Evolutionary conservation across 2,888 invertebrate genomes (phyloP).

Genomic region (Syrista parreyssii): DNA sequence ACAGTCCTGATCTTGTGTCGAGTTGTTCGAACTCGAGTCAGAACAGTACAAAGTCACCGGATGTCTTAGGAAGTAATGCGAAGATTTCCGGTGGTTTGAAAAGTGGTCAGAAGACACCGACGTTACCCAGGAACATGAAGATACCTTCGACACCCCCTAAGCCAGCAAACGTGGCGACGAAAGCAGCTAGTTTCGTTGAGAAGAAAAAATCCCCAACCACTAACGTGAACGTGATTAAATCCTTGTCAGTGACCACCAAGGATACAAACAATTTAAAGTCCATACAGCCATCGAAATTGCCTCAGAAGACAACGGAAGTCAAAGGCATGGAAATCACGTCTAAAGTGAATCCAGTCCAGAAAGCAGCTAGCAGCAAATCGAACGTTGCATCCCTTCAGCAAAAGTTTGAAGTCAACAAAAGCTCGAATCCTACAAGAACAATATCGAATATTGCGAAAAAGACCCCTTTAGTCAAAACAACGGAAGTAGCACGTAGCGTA

Average conservation of each 20-base stretch:
- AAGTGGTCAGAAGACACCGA: slow-evolving; percentile 54
- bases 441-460: slow-evolving; percentile 37
- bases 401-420: slow-evolving; percentile 76
- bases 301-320: slow-evolving; percentile 22
- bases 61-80: slow-evolving; percentile 51
- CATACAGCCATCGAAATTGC: slow-evolving; percentile 17
- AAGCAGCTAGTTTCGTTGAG: slow-evolving; percentile 63
- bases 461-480: slow-evolving; percentile 33
- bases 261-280: slow-evolving; percentile 14
- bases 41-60: slow-evolving; percentile 65
- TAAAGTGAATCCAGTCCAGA: slow-evolving; percentile 40
- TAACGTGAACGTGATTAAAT: slow-evolving; percentile 30
- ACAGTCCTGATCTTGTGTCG: slow-evolving; percentile 80
- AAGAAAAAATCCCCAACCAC: slow-evolving; percentile 51
- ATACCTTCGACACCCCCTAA: slow-evolving; percentile 67
- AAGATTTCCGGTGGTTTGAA: slow-evolving; percentile 53
- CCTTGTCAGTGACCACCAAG: slow-evolving; percentile 29
- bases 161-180: slow-evolving; percentile 66
- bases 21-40: slow-evolving; percentile 70
- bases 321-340: slow-evolving; percentile 18
- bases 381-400: slow-evolving; percentile 83
- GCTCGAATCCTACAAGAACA: slow-evolving; percentile 29
- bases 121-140: slow-evolving; percentile 58
- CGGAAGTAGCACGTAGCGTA: slow-evolving; percentile 28
- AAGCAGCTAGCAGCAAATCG: slow-evolving; percentile 70